Percentiles rank a stretch among this genome's conserved stretches.
phyloP scores from a whole-genome alignment of 2,113 vertebrate genomes.

The Triplophysa rosa region DNA sequence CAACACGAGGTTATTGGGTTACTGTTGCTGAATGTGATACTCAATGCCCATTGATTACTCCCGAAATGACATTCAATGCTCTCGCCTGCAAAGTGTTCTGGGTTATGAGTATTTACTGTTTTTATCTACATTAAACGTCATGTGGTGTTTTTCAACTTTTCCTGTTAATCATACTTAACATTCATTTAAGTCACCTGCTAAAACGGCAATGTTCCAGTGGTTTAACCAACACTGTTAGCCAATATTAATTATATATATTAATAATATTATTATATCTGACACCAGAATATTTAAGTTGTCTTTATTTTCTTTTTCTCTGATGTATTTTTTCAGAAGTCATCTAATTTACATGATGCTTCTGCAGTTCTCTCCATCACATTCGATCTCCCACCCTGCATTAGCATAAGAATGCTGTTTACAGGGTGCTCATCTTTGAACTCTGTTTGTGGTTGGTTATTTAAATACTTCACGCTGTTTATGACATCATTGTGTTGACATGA shows the following conservation, averaged over 20 bases:
- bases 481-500: not conserved
- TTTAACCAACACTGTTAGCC: no score
- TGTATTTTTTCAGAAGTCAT: not conserved
- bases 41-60: constrained; percentile 13
- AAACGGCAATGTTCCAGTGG: no score
- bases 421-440: constrained; percentile 16
- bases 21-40: constrained; percentile 30
- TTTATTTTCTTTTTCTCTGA: not conserved
- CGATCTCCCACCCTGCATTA: constrained; percentile 3
- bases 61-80: not conserved
- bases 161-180: no score
- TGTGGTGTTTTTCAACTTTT: no score
- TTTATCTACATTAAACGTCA: not conserved
- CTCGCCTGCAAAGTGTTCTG: not conserved
- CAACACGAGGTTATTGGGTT: constrained; percentile 33
- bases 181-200: no score
- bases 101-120: not conserved
- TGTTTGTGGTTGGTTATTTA: not conserved
- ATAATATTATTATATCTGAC: no score
- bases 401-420: constrained; percentile 36
- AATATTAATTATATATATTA: no score
- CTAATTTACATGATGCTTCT: not conserved
- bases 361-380: constrained; percentile 27
- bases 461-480: not conserved
- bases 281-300: not conserved